phyloP scores from a whole-genome alignment of 2,888 invertebrate species.

The Hyles lineata region DNA sequence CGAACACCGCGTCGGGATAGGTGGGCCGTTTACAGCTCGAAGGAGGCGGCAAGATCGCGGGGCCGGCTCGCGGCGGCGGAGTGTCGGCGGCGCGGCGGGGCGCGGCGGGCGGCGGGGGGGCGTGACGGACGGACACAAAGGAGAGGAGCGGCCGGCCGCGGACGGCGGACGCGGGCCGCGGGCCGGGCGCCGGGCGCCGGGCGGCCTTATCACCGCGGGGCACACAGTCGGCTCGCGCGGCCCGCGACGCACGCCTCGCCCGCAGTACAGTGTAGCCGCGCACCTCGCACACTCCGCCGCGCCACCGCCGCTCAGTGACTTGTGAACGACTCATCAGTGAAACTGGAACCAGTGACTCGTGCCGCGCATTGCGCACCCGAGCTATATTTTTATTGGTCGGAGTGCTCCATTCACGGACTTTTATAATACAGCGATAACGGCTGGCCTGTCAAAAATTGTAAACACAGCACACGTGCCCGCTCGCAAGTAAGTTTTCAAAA shows the following conservation, averaged over 20 bases:
- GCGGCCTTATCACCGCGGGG: constrained; percentile 77
- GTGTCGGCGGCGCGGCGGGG: constrained; percentile 49
- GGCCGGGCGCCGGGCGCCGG: constrained; percentile 71
- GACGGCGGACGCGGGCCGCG: constrained; percentile 73
- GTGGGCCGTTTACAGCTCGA: constrained; percentile 65
- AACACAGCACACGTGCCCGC: constrained; percentile 78
- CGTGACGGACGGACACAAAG: constrained; percentile 82
- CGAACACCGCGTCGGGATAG: constrained; percentile 72
- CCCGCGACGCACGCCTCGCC: constrained; percentile 68
- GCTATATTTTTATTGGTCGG: constrained; percentile 58
- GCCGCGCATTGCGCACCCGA: constrained; percentile 68
- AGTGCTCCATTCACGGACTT: constrained; percentile 56
- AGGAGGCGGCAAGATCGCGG: constrained; percentile 61
- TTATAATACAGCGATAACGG: constrained; percentile 61
- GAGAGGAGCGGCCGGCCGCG: constrained; percentile 80
- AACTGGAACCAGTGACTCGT: constrained; percentile 65
- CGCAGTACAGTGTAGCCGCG: constrained; percentile 35
- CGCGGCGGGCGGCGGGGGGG: constrained; percentile 55
- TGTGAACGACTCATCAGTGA: constrained; percentile 60
- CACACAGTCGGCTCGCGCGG: constrained; percentile 79
- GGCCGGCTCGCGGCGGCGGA: constrained; percentile 58
- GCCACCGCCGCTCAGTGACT: constrained; percentile 53
- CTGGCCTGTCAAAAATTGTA: constrained; percentile 75
- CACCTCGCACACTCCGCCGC: constrained; percentile 46
- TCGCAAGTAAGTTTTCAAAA: constrained; percentile 73